These are phyloP conservation scores for Podotricha telesiphe DNA, from an alignment of 2,888 invertebrate genomes.

Conservation along the genomic window DNA sequence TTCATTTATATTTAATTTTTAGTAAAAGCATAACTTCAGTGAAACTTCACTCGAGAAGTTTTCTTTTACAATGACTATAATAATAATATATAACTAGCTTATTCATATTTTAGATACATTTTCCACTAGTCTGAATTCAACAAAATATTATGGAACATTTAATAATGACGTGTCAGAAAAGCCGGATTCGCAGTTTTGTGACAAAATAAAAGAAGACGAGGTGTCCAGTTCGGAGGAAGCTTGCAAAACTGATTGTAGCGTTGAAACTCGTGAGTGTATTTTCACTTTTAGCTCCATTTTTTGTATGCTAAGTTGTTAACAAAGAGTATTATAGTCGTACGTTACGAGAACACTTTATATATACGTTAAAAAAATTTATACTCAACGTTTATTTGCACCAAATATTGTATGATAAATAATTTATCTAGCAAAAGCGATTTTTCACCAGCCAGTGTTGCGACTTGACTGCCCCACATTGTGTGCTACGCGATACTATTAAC, in stretches of 20 bases:
- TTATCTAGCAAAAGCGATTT: neutral
- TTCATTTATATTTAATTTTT: too few species aligned
- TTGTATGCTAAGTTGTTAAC: neutral
- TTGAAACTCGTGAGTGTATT: constrained; percentile 40
- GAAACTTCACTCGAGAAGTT: neutral
- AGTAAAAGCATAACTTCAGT: too few species aligned
- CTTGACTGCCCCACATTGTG: neutral
- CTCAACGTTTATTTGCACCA: too few species aligned
- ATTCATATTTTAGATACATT: constrained; percentile 46
- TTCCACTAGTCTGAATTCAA: constrained; percentile 37
- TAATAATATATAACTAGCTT: constrained; percentile 12
- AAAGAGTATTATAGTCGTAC: too few species aligned
- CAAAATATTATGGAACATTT: constrained; percentile 45
- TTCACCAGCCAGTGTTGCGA: neutral
- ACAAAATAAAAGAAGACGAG: constrained; percentile 87
- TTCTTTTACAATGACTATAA: too few species aligned
- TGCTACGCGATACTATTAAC: neutral
- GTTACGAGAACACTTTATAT: too few species aligned
- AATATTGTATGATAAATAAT: neutral
- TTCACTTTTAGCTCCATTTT: too few species aligned
- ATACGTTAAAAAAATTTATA: too few species aligned
- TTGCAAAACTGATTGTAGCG: constrained; percentile 54
- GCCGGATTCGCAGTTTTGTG: constrained; percentile 65
- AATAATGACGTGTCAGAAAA: constrained; percentile 58
- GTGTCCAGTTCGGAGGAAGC: constrained; percentile 90